Evolutionary conservation across 2,888 invertebrate species (phyloP), one percentile per base, ranked within the genome.

Genomic region (Pandemis heparana): DNA sequence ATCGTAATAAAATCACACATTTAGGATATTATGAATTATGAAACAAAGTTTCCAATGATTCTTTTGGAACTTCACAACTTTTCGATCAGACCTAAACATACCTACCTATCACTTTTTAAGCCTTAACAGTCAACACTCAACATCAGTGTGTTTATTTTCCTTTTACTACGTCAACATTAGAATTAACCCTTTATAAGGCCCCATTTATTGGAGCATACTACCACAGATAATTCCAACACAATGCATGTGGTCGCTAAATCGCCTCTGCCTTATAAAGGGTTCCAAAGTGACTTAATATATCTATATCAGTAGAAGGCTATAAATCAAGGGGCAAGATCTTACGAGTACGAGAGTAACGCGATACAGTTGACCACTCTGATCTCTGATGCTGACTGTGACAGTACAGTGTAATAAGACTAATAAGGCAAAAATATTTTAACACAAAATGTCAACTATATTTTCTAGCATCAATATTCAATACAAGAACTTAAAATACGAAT

Each of bases 1-100:
- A 80, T 77, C 76, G 77, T 78, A 78, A 77, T 77, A 77, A 74
- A 79, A 71, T 62, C 61, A 39, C 61, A 62, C 46, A 53, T 59
- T 18, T 14, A 32, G 59, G 32, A 32, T 10, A 53, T 18, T 53
- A n/a, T 53, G 18, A 18, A 53, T 18, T 53, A n/a, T 53, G 18
- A 18, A 16, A 8, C 5, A 16, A 5, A n/a, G 51, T 51, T 53
- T 1, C 16, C 1, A 51, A 51, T 51, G 9, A 16, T 9, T 18
- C 9, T 53, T 53, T 18, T 32, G 23, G 23, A 18, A 16, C 2
- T 18, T 9, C 18, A 18, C 5, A 18, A 53, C 9, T 18, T 10
- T 9, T 7, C 9, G 9, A 53, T 18, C 53, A 53, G 53, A 18
- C 53, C 53, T 18, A 7, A 10, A n/a, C 10, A 43, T 10, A 43